Evolutionary conservation across 1,140 invertebrate species (phyloP).

Genomic region (Pseudoatta argentina): DNA sequence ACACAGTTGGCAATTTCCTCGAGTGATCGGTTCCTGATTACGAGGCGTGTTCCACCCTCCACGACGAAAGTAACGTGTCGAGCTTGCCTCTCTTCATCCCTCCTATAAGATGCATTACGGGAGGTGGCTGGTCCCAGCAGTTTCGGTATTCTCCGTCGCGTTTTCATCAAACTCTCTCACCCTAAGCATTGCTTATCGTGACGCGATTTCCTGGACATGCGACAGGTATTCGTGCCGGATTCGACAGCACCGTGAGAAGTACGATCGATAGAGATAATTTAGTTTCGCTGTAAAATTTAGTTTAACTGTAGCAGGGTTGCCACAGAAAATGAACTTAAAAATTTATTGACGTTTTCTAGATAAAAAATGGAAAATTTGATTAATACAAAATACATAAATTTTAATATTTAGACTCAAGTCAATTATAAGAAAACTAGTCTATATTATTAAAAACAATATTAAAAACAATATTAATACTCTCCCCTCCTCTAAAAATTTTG

Average conservation of each 20-base stretch:
- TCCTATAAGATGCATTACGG: neutral
- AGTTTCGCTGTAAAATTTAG: neutral
- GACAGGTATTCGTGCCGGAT: neutral
- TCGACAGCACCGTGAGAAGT: neutral
- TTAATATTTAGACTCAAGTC: too few relatives aligned
- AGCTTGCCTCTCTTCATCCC: neutral
- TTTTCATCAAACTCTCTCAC: conserved; percentile 21
- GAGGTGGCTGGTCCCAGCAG: neutral
- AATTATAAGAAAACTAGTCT: too few relatives aligned
- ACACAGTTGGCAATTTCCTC: conserved; percentile 75
- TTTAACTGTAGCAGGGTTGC: too few relatives aligned
- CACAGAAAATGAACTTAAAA: too few relatives aligned
- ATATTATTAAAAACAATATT: too few relatives aligned
- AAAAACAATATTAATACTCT: neutral
- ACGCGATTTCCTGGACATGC: neutral
- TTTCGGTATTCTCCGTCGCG: neutral
- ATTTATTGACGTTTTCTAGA: too few relatives aligned
- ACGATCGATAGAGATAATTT: conserved; percentile 5
- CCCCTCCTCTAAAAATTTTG: neutral
- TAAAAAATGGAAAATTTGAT: too few relatives aligned
- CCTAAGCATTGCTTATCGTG: conserved; percentile 36
- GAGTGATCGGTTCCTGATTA: conserved; percentile 80
- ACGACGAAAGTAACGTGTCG: conserved; percentile 41
- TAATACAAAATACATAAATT: too few relatives aligned
- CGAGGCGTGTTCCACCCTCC: conserved; percentile 58